These are phyloP conservation scores for Crioceris asparagi DNA, from an alignment of 2,888 invertebrate genomes.

Conservation along the genomic window DNA sequence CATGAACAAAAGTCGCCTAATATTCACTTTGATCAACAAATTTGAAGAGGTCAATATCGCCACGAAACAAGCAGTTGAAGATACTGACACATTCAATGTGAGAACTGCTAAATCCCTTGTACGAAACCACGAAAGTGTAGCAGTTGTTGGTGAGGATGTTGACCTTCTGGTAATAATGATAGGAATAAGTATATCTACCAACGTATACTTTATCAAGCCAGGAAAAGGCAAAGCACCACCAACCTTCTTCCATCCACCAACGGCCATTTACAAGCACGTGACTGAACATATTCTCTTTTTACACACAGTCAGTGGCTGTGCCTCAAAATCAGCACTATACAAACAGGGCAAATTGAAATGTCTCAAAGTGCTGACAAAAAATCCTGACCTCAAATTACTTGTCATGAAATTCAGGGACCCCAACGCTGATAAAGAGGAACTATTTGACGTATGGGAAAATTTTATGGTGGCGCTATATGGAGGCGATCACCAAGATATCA, in stretches of 20 bases:
- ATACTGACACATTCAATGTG: constrained; percentile 4
- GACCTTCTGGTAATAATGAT: constrained; percentile 21
- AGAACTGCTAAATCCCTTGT: neutral
- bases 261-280: constrained; percentile 8
- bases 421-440: neutral
- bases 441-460: neutral
- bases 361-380: constrained; percentile 13
- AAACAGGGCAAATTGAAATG: constrained; percentile 14
- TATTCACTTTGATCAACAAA: constrained; percentile 2
- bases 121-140: constrained; percentile 3
- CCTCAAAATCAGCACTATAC: constrained; percentile 12
- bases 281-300: constrained; percentile 4
- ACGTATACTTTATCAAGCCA: constrained; percentile 13
- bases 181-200: constrained; percentile 4
- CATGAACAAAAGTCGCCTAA: constrained; percentile 7
- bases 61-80: constrained; percentile 3
- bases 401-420: constrained; percentile 8
- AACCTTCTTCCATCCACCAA: constrained; percentile 9
- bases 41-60: constrained; percentile 5
- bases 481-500: neutral
- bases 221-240: constrained; percentile 10
- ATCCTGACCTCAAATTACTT: constrained; percentile 5
- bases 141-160: constrained; percentile 16
- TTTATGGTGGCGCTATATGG: neutral
- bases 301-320: constrained; percentile 6